Conservation (phyloP, 2,797 vertebrate species). For the Setipinna tenuifilis region DNA sequence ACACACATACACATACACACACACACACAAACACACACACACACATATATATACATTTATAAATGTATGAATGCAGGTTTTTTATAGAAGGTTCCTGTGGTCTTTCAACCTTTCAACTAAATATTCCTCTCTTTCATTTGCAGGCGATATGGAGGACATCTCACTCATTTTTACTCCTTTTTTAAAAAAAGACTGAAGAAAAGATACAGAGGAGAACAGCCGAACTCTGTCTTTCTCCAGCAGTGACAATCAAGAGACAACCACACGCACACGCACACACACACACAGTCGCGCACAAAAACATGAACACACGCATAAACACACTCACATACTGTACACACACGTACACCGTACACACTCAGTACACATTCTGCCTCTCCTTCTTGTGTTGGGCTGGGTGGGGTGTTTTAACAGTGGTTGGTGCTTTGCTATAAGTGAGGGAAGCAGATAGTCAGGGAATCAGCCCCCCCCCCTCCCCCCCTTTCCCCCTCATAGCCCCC, state of each 20-base stretch:
- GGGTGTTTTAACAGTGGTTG: conserved; percentile 38
- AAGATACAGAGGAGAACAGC: conserved; percentile 67
- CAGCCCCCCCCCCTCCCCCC: neutral
- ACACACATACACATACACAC: too few species aligned
- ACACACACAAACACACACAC: too few species aligned
- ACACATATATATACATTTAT: neutral
- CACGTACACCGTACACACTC: too few species aligned
- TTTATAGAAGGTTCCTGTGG: neutral
- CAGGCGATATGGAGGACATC: conserved; percentile 22
- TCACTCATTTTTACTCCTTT: conserved; percentile 61
- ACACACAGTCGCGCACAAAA: conserved; percentile 54
- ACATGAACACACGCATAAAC: conserved; percentile 43
- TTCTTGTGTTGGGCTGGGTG: conserved; percentile 42
- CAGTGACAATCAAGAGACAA: conserved; percentile 85
- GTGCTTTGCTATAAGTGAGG: conserved; percentile 5
- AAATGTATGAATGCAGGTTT: neutral
- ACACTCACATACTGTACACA: conserved; percentile 53
- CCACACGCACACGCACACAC: conserved; percentile 53
- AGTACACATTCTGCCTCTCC: conserved; percentile 10
- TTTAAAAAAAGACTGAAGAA: conserved; percentile 68
- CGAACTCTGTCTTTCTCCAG: conserved; percentile 78
- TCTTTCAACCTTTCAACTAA: neutral
- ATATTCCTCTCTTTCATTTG: neutral
- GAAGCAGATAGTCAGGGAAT: conserved; percentile 23
- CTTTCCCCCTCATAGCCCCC: too few species aligned